Evolutionary conservation across 2,888 invertebrate genomes (phyloP), one percentile per base, ranked within the genome.

Genomic region (Tyria jacobaeae): DNA sequence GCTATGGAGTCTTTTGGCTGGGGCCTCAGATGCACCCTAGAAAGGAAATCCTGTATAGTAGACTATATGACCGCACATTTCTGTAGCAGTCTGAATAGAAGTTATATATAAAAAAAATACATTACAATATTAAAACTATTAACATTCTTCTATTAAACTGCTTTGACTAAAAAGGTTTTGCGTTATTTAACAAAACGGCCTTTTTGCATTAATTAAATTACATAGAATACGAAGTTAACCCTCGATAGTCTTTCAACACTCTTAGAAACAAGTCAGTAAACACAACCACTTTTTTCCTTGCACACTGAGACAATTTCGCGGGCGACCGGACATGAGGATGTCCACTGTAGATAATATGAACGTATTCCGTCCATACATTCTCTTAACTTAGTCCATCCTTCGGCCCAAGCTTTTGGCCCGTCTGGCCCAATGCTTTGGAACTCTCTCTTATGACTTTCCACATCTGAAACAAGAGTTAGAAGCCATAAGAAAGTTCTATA

Each of bases 371-470:
- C 17, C 44, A 44, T 17, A 44, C n/a, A n/a, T 31, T 25, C 17
- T 34, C 14, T 3, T 24, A n/a, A 21, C 1, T 44, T 49, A 50
- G 17, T 55, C 24, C 27, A 31, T 10, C 52, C 56, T 48, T 17
- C 47, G 57, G 21, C 58, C 37, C 55, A 55, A 48, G 56, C 55
- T 59, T 57, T 54, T 47, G 58, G 53, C 51, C 50, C 49, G 57
- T 55, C 56, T 60, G 24, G 34, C 3, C 59, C 57, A 34, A 55
- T 24, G 49, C 44, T 47, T 51, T 54, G 44, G 21, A 34, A n/a
- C 37, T 27, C 25, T 48, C 17, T 39, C 39, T 68, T 76, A 80
- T 1, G 78, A 81, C 60, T 85, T 88, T 14, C 81, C 79, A 31
- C 77, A 75, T 53, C 78, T 78, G 41, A 5, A 60, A 54, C 21